phyloP scores from a whole-genome alignment of 2,888 invertebrate species.

The Drosophila prolongata region DNA sequence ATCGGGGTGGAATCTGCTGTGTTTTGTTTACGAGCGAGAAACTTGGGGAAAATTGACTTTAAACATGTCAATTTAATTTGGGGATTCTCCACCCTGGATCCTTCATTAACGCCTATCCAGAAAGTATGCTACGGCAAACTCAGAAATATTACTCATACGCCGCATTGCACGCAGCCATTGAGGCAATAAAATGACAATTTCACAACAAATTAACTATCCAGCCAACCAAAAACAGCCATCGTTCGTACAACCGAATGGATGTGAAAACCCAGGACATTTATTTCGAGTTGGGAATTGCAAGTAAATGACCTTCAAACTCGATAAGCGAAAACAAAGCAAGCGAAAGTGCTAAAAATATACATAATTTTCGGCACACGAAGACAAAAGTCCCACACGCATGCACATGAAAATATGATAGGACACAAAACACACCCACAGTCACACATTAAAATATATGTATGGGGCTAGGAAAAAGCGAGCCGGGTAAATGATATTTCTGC shows the following conservation, averaged over 20 bases:
- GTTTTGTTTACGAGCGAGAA: constrained; percentile 66
- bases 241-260: constrained; percentile 56
- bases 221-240: constrained; percentile 59
- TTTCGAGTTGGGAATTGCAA: constrained; percentile 57
- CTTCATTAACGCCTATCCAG: constrained; percentile 60
- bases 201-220: constrained; percentile 77
- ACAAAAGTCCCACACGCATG: constrained; percentile 32
- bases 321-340: constrained; percentile 80
- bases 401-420: constrained; percentile 70
- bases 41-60: constrained; percentile 73
- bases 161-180: constrained; percentile 73
- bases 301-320: constrained; percentile 80
- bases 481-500: constrained; percentile 69
- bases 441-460: constrained; percentile 69
- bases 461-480: constrained; percentile 50
- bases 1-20: constrained; percentile 26
- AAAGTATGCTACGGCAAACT: constrained; percentile 48
- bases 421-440: constrained; percentile 39
- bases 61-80: constrained; percentile 75
- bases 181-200: constrained; percentile 78
- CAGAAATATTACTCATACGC: constrained; percentile 73
- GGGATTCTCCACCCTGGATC: constrained; percentile 14
- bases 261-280: constrained; percentile 16
- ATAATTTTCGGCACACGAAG: constrained; percentile 69
- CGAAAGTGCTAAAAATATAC: constrained; percentile 79